These are phyloP conservation scores for Astropecten irregularis DNA, from an alignment of 53 echinoderm and acorn worm genomes.

Conservation along the genomic window DNA sequence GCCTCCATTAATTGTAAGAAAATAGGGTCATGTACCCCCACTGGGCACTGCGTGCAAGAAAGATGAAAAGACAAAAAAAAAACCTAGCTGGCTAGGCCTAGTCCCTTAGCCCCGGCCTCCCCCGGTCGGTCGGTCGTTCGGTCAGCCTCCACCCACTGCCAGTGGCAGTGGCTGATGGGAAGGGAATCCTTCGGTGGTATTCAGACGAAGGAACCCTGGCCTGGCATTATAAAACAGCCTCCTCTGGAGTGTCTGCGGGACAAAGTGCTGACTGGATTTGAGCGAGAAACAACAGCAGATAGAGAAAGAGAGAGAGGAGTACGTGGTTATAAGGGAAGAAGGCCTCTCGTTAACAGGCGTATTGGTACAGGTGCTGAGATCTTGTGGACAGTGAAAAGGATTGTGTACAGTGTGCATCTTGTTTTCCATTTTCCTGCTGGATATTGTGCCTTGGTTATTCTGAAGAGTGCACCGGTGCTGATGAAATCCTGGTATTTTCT, in stretches of 20 bases:
- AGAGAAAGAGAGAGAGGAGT: background rate
- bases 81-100: no score
- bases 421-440: background rate
- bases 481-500: background rate
- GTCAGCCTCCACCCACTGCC: background rate
- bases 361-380: conserved; percentile 49
- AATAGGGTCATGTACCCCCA: conserved; percentile 58
- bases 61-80: no score
- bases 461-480: no score
- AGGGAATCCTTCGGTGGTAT: background rate
- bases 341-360: conserved; percentile 35
- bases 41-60: conserved; percentile 10
- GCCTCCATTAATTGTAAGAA: conserved; percentile 59
- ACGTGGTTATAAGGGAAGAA: conserved; percentile 5
- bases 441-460: conserved; percentile 7
- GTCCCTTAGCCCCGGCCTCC: no score
- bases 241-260: conserved; percentile 14
- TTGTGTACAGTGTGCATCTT: conserved; percentile 6
- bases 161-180: conserved; percentile 31
- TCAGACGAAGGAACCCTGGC: background rate
- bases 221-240: conserved; percentile 13
- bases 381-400: background rate
- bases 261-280: conserved; percentile 43
- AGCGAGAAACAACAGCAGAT: background rate
- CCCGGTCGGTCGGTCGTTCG: background rate